Evolutionary conservation across 2,797 vertebrate genomes (phyloP).

Genomic region (Odontamblyopus lacepedii): DNA sequence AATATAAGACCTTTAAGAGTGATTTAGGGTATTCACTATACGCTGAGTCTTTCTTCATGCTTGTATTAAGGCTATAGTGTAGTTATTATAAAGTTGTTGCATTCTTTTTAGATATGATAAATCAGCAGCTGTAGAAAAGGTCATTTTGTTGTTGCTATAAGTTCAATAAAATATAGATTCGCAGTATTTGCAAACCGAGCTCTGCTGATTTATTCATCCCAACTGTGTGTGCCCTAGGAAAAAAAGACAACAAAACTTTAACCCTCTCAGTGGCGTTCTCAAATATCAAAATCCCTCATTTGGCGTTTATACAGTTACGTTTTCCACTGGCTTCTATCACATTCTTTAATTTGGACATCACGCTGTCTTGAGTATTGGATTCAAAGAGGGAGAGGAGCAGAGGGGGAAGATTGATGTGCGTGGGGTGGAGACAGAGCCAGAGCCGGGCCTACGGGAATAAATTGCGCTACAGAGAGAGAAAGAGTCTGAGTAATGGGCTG

Average conservation of each 20-base stretch:
- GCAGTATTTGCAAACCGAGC: not conserved
- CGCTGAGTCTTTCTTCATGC: no score
- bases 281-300: slow-evolving; percentile 46
- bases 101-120: not conserved
- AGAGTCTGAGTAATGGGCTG: slow-evolving; percentile 9
- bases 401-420: slow-evolving; percentile 33
- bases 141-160: not conserved
- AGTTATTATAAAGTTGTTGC: no score
- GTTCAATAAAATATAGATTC: not conserved
- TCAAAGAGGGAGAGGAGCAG: slow-evolving; percentile 36
- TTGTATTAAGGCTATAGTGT: no score
- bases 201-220: not conserved
- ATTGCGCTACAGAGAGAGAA: slow-evolving; percentile 32
- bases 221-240: not conserved
- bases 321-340: slow-evolving; percentile 41
- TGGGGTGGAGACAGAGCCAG: slow-evolving; percentile 39
- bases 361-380: slow-evolving; percentile 58
- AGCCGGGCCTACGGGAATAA: slow-evolving; percentile 40
- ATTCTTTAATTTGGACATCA: slow-evolving; percentile 63
- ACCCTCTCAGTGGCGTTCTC: slow-evolving; percentile 18
- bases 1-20: no score
- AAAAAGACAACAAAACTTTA: not conserved
- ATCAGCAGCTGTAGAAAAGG: no score
- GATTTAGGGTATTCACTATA: no score
- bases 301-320: slow-evolving; percentile 46